phyloP scores from a whole-genome alignment of 1,140 invertebrate genomes.

The Drosophila grimshawi region DNA sequence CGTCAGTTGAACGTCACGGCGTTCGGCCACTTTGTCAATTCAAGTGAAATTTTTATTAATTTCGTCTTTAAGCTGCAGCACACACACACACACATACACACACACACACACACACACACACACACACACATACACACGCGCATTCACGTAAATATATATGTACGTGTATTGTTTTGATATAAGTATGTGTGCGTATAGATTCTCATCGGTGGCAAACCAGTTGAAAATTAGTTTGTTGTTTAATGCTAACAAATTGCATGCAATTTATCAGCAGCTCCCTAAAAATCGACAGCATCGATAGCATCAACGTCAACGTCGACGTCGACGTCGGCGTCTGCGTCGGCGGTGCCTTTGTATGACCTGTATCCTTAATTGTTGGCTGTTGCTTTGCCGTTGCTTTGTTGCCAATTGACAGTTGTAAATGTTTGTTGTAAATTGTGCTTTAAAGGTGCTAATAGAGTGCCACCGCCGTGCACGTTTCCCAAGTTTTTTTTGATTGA shows the following conservation, averaged over 20 bases:
- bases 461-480: constrained; percentile 81
- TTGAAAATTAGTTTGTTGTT: constrained; percentile 68
- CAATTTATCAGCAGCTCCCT: constrained; percentile 67
- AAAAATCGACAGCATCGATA: constrained; percentile 29
- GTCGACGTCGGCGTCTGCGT: neutral
- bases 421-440: constrained; percentile 83
- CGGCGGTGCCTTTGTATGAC: constrained; percentile 72
- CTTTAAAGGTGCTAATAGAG: constrained; percentile 83
- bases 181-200: constrained; percentile 26
- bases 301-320: neutral
- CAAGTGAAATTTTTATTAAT: constrained; percentile 84
- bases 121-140: constrained; percentile 9
- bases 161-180: constrained; percentile 42
- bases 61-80: constrained; percentile 75
- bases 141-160: constrained; percentile 6
- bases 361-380: constrained; percentile 71
- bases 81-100: constrained; percentile 33
- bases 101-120: constrained; percentile 8
- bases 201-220: constrained; percentile 64
- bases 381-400: constrained; percentile 57
- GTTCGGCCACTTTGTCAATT: constrained; percentile 82
- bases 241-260: constrained; percentile 80
- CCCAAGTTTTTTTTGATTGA: constrained; percentile 74
- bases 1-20: constrained; percentile 82
- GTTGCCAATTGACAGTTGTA: constrained; percentile 84